A percentile compares a stretch with the other conserved stretches of the same genome.
Evolutionary conservation across 1,140 invertebrate genomes (phyloP).

Genomic region (Calliphora vicina): DNA sequence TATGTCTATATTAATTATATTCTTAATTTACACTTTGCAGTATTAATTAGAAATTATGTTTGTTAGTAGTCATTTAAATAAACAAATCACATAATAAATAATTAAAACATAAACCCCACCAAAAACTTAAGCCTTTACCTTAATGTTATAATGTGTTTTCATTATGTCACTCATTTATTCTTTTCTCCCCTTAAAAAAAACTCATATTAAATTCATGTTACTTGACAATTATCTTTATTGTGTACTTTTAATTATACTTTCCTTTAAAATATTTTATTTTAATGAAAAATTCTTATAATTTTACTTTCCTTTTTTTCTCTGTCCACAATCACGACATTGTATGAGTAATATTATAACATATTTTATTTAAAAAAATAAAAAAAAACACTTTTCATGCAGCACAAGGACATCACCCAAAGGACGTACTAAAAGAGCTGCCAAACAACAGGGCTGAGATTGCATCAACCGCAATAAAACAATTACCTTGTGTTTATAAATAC

Average conservation of each 20-base stretch:
- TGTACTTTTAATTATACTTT: neutral
- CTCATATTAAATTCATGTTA: neutral
- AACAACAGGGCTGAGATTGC: neutral
- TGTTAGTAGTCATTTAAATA: no score
- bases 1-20: no score
- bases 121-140: no score
- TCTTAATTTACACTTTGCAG: no score
- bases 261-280: neutral
- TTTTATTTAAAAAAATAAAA: neutral
- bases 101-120: no score
- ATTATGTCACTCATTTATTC: no score
- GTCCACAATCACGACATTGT: neutral
- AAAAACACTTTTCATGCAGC: neutral
- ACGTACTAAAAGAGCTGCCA: neutral
- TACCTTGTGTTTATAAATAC: neutral
- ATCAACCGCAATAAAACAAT: neutral
- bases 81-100: no score
- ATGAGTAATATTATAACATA: neutral
- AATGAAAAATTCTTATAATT: neutral
- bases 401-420: neutral
- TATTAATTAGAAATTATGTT: no score
- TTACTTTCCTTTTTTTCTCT: no score
- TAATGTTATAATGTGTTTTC: no score
- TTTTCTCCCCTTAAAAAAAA: no score
- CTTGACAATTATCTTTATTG: neutral